Conservation (phyloP, 2,888 invertebrate genomes). For the Ypsolopha sequella region DNA sequence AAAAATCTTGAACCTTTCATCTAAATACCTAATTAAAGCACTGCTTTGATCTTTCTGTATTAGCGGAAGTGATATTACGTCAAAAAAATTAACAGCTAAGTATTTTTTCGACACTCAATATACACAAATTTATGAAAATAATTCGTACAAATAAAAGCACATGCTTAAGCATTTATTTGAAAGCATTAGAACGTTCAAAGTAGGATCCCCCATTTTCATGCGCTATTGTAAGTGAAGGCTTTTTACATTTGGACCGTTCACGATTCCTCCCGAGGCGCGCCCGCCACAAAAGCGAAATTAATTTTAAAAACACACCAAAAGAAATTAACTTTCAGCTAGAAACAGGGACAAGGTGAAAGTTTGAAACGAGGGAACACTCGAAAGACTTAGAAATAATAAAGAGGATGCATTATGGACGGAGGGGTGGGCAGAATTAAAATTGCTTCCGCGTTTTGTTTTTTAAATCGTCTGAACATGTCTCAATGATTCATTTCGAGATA, state of each 20-base stretch:
- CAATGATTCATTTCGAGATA: not conserved
- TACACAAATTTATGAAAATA: not conserved
- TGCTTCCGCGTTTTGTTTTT: not conserved
- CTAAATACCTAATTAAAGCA: no score
- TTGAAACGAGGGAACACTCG: constrained; percentile 52
- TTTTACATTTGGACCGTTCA: constrained; percentile 45
- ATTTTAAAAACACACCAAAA: constrained; percentile 68
- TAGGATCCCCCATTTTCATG: constrained; percentile 30
- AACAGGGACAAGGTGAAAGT: constrained; percentile 51
- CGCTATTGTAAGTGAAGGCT: constrained; percentile 45
- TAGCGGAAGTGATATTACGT: no score
- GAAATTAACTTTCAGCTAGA: constrained; percentile 62
- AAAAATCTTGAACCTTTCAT: no score
- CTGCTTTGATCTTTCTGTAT: no score
- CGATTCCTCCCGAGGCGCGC: constrained; percentile 53
- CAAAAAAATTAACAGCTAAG: no score
- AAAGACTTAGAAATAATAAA: constrained; percentile 65
- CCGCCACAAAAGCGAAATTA: constrained; percentile 65
- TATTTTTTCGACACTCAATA: no score
- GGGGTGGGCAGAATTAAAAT: constrained; percentile 15
- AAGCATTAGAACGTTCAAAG: constrained; percentile 37
- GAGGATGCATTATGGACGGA: constrained; percentile 25
- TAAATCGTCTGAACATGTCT: not conserved
- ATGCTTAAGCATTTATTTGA: constrained; percentile 22
- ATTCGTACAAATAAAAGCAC: not conserved